Base-by-base conservation (phyloP, 1,140 invertebrate species). In the Drosophila sp. region DNA sequence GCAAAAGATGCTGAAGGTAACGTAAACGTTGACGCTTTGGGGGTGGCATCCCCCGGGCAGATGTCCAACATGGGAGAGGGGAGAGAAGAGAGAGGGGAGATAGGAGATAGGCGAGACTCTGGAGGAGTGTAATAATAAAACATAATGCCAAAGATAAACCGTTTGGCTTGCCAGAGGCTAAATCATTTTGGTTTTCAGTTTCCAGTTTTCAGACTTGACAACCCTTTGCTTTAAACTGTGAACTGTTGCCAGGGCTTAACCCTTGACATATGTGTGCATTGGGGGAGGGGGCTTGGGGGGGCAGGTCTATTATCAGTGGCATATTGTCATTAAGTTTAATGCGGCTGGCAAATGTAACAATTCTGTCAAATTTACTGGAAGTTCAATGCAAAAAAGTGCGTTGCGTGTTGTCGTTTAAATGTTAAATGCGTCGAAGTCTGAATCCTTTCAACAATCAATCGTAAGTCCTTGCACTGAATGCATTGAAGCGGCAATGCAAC, bases 311-410 rank as follows among this genome's bases (percentile, higher is more conserved):
- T 77, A 86, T 74, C 58, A 48, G 45, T 48, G 72, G 67, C 76
- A 77, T 79, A 83, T 82, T 87, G 78, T 89, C 82, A 82, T 89
- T 82, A 79, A 59, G 48, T 69, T 73, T 74, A 87, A 86, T 87
- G 78, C 76, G 72, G 61, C 75, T 41, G 65, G 51, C 80, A 90
- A 89, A 89, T 90, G 89, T 90, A 90, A 61, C 83, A 61, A 90
- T 90, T 81, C 89, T 67, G 77, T 83, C 69, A 80, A 90, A 90
- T 90, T 87, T 87, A 90, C 80, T 90, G 89, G 89, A 90, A 90
- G 80, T 59, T 65, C 38, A 62, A 50, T 38, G 50, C 32, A 57
- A 57, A 53, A 70, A 53, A 43, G 9, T 43, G 25, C 2, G 51
- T 46, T 29, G 63, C 63, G 71, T 73, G 63, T 41, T 69, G 58